These are phyloP conservation scores for Melierax canorus DNA, from an alignment of 2,113 vertebrate species.

Conservation along the genomic window DNA sequence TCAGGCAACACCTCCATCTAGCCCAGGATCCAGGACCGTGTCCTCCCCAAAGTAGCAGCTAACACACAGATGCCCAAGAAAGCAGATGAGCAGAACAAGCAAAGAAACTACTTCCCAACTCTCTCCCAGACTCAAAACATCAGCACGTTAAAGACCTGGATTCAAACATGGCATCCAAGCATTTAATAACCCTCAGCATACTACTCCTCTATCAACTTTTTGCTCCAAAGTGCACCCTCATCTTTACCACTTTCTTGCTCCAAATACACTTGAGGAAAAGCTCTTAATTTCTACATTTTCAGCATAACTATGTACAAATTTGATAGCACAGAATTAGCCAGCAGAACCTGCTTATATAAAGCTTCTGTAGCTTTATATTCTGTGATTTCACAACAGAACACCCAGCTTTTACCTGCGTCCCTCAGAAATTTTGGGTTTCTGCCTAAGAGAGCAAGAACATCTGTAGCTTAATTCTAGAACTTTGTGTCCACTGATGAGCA, in stretches of 20 bases:
- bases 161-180: fast-evolving
- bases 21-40: neutral
- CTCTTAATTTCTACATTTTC: neutral
- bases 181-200: neutral
- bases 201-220: neutral
- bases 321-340: neutral
- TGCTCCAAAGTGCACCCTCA: neutral
- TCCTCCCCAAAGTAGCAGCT: neutral
- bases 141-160: neutral
- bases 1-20: neutral
- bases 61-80: neutral
- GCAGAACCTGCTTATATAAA: neutral
- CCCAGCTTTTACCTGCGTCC: neutral
- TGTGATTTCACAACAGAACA: neutral
- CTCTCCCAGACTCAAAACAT: neutral
- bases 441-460: neutral
- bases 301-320: neutral
- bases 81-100: neutral
- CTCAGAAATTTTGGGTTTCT: neutral
- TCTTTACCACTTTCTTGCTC: neutral
- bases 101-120: neutral
- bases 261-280: neutral
- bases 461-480: neutral
- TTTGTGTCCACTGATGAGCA: neutral
- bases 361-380: neutral